Evolutionary conservation across 2,113 vertebrate species (phyloP).

Genomic region (Festucalex cinctus): DNA sequence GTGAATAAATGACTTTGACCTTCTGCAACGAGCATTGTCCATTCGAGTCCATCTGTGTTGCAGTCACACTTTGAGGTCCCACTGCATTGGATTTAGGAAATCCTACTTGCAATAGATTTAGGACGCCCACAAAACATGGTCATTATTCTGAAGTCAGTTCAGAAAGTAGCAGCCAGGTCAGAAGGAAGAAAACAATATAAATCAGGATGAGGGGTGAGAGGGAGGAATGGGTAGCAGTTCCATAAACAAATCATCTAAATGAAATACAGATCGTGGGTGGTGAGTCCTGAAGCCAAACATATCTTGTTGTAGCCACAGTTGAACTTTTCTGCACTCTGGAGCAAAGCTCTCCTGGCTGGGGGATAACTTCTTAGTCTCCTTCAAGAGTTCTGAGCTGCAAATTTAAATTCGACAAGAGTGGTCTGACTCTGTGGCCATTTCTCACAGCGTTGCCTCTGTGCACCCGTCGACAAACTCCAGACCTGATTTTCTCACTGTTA

Average conservation of each 20-base stretch:
- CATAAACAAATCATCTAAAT: slow-evolving; percentile 5
- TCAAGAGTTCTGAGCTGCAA: background rate
- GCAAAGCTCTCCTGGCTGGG: background rate
- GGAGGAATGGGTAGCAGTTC: background rate
- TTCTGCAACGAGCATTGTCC: background rate
- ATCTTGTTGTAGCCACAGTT: slow-evolving; percentile 10
- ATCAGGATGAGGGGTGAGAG: background rate
- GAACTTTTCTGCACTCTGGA: slow-evolving; percentile 1
- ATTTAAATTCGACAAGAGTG: slow-evolving; percentile 2
- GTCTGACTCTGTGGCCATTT: background rate
- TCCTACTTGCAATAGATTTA: background rate
- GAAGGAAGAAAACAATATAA: slow-evolving; percentile 1
- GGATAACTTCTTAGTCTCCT: background rate
- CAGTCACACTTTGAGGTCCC: background rate
- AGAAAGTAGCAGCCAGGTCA: background rate
- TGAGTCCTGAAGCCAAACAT: slow-evolving; percentile 6
- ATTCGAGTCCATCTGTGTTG: background rate
- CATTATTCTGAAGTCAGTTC: background rate
- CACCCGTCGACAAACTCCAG: slow-evolving; percentile 1
- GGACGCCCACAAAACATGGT: background rate
- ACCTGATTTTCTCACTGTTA: background rate
- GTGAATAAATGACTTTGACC: background rate
- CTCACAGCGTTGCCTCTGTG: background rate
- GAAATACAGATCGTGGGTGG: slow-evolving; percentile 7
- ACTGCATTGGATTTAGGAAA: background rate